Evolutionary conservation across 2,888 invertebrate species (phyloP), one percentile per base, ranked within the genome.

Genomic region (Cosmia pyralina): DNA sequence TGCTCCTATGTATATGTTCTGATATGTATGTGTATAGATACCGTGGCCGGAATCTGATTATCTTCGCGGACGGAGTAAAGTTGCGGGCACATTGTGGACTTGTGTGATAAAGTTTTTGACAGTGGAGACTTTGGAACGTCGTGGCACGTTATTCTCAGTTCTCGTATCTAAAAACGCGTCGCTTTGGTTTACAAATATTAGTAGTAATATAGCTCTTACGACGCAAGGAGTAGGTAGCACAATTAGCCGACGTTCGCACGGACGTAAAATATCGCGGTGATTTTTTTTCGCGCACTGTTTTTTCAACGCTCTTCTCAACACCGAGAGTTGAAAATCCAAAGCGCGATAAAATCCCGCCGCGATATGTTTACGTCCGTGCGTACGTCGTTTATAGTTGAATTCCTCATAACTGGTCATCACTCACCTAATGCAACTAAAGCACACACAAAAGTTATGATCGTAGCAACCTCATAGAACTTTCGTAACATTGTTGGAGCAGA

Each of bases 11-110:
- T 88, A 84, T 88, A 88, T 89, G 87, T 83, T 84, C 82, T 75
- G 85, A 85, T 86, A 85, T 85, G 84, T 89, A 88, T 85, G 84
- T 89, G 88, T 88, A 88, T 90, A 91, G 91, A 91, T 90, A 91
- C 89, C 91, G 88, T 87, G 87, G 88, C 88, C 85, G 88, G 93
- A 89, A 93, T 93, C 93, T 92, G 95, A 96, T 96, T 94, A 94
- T 92, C 91, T 94, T 94, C 93, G 91, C 89, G 86, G 89, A 85
- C 77, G 85, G 80, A 70, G 63, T 90, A 84, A 90, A 79, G 94
- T 79, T 90, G 88, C n/a, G 69, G 82, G 65, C 80, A 92, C 91
- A 95, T 85, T 69, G 84, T n/a, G 63, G 65, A 66, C 59, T 62
- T 41, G 58, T 38, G 48, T 19, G 34, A 28, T 70, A 70, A 71